These are phyloP conservation scores for Melopsittacus undulatus DNA, from an alignment of 2,797 vertebrate species.

Conservation along the genomic window DNA sequence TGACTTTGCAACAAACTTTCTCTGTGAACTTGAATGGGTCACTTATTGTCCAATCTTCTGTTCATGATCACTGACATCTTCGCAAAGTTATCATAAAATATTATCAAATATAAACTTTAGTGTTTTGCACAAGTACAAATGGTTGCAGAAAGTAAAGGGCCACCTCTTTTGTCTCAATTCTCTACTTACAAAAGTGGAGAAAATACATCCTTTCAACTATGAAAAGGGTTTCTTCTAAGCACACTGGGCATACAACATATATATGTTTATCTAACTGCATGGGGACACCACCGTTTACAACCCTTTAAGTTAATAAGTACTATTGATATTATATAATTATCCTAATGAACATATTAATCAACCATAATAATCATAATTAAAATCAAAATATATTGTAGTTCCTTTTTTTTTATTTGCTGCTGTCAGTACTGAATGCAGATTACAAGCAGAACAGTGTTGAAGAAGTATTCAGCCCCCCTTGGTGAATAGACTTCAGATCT, in stretches of 20 bases:
- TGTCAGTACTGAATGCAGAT: neutral
- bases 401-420: neutral
- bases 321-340: neutral
- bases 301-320: neutral
- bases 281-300: neutral
- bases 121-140: neutral
- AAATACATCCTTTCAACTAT: neutral
- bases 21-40: neutral
- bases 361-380: neutral
- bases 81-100: neutral
- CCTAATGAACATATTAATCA: neutral
- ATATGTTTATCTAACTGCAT: neutral
- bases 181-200: neutral
- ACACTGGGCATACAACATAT: neutral
- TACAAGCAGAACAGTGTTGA: neutral
- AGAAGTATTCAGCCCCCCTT: slow-evolving; percentile 10
- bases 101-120: neutral
- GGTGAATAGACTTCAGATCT: slow-evolving; percentile 34
- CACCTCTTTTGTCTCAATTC: neutral
- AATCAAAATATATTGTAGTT: neutral
- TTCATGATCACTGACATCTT: neutral
- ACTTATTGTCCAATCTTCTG: neutral
- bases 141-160: neutral
- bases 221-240: neutral
- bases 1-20: neutral